These are phyloP conservation scores for Fulica atra DNA, from an alignment of 2,113 vertebrate genomes.

Conservation along the genomic window DNA sequence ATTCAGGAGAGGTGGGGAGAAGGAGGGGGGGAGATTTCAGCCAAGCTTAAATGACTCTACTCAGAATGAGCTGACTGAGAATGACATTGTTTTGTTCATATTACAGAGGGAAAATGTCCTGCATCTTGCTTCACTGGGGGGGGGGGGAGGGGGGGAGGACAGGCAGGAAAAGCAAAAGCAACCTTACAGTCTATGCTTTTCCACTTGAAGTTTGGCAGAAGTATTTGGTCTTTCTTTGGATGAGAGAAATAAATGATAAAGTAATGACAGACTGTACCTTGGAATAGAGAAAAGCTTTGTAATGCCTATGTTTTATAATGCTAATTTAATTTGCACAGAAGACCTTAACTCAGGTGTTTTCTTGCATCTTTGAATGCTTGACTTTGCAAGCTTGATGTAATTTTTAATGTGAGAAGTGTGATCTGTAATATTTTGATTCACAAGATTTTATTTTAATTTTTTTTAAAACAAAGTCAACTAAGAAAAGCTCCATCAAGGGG, in stretches of 20 bases:
- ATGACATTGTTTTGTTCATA: neutral
- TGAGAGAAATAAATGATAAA: neutral
- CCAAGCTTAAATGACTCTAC: neutral
- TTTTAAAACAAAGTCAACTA: neutral
- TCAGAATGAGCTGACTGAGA: neutral
- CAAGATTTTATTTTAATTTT: too few relatives aligned
- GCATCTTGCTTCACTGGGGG: neutral
- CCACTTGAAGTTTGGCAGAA: neutral
- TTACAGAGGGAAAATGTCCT: neutral
- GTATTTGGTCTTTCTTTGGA: neutral
- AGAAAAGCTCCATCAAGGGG: neutral
- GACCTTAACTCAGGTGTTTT: neutral
- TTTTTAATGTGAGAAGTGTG: neutral
- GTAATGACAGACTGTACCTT: neutral
- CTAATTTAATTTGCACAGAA: neutral
- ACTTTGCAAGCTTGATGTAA: neutral
- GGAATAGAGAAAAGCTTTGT: neutral
- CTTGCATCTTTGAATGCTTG: neutral
- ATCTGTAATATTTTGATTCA: neutral
- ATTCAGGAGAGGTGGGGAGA: neutral
- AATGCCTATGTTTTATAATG: neutral
- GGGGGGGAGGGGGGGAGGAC: too few relatives aligned
- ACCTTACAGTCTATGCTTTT: neutral
- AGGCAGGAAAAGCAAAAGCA: neutral
- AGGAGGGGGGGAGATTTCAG: neutral